These are phyloP conservation scores for Erpetoichthys calabaricus DNA, from an alignment of 2,797 vertebrate genomes.

Conservation along the genomic window DNA sequence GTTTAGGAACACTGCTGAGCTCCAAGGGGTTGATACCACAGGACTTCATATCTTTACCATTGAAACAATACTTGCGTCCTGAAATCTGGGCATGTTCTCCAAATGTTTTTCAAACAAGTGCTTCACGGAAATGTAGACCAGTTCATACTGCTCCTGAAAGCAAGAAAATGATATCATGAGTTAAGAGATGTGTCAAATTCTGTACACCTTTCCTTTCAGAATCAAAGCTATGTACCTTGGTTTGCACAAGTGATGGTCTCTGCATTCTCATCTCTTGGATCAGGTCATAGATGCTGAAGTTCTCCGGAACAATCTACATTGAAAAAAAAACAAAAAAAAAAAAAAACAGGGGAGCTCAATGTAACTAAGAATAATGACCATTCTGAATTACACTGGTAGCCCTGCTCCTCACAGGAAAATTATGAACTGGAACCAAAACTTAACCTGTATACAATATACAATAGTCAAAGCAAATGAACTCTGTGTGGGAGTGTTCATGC, in stretches of 20 bases:
- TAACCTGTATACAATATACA: too few species aligned
- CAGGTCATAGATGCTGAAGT: conserved; percentile 71
- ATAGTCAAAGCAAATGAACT: too few species aligned
- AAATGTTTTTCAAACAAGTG: conserved; percentile 71
- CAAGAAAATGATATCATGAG: background rate
- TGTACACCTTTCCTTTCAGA: too few species aligned
- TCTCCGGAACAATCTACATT: conserved; percentile 62
- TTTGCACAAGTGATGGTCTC: conserved; percentile 84
- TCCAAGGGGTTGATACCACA: too few species aligned
- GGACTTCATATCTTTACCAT: too few species aligned
- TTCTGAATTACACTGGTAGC: background rate
- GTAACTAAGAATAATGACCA: too few species aligned
- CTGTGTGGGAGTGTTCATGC: too few species aligned
- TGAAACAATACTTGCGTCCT: background rate
- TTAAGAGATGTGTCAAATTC: too few species aligned
- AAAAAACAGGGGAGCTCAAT: background rate
- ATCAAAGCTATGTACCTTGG: conserved; percentile 56
- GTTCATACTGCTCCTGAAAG: conserved; percentile 79
- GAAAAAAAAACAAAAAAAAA: conserved; percentile 17
- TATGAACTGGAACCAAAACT: too few species aligned
- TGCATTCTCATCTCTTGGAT: conserved; percentile 88
- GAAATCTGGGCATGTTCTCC: conserved; percentile 30
- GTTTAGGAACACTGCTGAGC: too few species aligned
- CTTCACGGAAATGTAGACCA: conserved; percentile 70
- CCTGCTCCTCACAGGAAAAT: too few species aligned